These are phyloP conservation scores for Nomada hirtipes DNA, from an alignment of 2,888 invertebrate species.

Conservation along the genomic window DNA sequence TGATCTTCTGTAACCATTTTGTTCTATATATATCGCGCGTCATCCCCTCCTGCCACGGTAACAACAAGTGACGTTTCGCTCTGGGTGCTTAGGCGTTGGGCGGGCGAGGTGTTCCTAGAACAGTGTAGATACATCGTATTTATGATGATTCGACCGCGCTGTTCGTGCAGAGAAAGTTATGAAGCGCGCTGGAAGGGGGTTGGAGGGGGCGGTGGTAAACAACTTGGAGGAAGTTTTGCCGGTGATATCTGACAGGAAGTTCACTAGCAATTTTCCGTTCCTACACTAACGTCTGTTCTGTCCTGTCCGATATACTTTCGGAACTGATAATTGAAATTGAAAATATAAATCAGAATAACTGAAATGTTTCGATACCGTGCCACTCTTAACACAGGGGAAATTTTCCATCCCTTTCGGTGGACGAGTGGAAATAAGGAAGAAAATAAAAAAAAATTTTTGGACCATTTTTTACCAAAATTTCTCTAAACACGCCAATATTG, in stretches of 20 bases:
- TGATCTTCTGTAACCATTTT: slow-evolving; percentile 60
- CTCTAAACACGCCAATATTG: too few species aligned
- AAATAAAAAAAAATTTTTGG: too few species aligned
- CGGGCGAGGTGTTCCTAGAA: too few species aligned
- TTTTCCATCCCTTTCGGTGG: too few species aligned
- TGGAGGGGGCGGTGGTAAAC: neutral
- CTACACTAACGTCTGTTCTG: neutral
- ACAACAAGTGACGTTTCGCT: too few species aligned
- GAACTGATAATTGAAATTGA: neutral
- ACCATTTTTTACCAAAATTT: too few species aligned
- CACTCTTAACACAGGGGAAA: too few species aligned
- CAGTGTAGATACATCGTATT: neutral
- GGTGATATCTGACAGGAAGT: neutral
- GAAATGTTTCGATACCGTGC: too few species aligned
- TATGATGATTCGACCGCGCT: neutral
- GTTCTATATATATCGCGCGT: slow-evolving; percentile 15
- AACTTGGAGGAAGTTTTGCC: neutral
- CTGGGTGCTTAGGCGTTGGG: too few species aligned
- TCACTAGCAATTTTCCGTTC: neutral
- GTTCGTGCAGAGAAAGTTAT: neutral
- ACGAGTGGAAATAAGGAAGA: too few species aligned
- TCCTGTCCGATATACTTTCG: neutral
- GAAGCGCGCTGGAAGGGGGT: neutral
- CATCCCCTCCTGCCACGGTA: neutral
- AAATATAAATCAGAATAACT: too few species aligned